Percentiles rank a stretch among this genome's conserved stretches.
These are phyloP conservation scores for Penaeus japonicus DNA, from an alignment of 1,140 invertebrate species.

Conservation along the genomic window DNA sequence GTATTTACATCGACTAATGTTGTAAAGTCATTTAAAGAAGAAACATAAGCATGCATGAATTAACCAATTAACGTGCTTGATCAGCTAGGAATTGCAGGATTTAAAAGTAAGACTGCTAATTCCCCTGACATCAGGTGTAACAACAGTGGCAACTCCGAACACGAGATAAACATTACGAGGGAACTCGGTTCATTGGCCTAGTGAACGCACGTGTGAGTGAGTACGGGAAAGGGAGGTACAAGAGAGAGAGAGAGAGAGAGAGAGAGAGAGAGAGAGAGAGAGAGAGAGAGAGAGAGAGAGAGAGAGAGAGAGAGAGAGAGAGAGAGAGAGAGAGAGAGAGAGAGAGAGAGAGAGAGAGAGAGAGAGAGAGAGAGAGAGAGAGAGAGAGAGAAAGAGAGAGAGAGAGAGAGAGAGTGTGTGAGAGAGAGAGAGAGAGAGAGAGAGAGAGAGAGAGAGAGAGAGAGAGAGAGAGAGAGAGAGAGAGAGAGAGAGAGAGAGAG, in stretches of 20 bases:
- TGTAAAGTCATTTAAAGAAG: no score
- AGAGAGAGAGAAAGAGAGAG: not conserved
- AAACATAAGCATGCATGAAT: no score
- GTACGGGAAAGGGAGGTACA: not conserved
- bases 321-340: not conserved
- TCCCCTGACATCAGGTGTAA: no score
- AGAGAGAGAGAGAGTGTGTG: not conserved
- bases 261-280: conserved; percentile 18
- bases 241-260: conserved; percentile 19
- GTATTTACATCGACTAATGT: not conserved
- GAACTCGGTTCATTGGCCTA: no score
- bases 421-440: not conserved
- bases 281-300: conserved; percentile 31
- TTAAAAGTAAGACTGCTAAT: no score
- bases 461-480: not conserved
- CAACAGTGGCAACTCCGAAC: no score
- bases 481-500: not conserved
- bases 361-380: not conserved
- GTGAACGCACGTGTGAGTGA: not conserved
- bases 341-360: conserved; percentile 6
- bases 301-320: conserved; percentile 24
- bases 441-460: not conserved
- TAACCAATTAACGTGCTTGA: no score
- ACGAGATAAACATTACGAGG: no score
- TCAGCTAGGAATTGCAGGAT: no score